Evolutionary conservation across 2,888 invertebrate genomes (phyloP), one percentile per base, ranked within the genome.

Genomic region (Yponomeuta cagnagella): DNA sequence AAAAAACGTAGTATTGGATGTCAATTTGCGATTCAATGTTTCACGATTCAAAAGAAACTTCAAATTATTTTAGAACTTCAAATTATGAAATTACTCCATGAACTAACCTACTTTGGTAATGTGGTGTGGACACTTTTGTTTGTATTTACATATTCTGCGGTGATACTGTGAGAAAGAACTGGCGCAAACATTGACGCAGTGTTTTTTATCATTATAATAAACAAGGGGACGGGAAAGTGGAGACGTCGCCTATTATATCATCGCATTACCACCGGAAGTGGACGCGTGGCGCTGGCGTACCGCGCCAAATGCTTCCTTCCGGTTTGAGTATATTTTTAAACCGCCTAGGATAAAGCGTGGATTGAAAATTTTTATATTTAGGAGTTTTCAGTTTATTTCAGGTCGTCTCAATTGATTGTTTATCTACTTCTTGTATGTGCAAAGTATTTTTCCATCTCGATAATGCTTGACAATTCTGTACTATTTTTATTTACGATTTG

Each of bases 221-320:
- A 82, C 80, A 83, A 82, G 82, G 81, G 81, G 78, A 82, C 82
- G 81, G 81, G 77, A 78, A 80, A 78, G 77, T 74, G 86, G 93
- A 89, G 93, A 93, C 88, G 89, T 92, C 93, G 84, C 90, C 87
- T 90, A 92, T 93, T 92, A 87, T 90, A 84, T 89, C 85, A 87
- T 85, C 84, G 84, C 87, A 88, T 89, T 88, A 88, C 78, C 76
- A 81, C 79, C 89, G 90, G 90, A 90, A 85, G 83, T 79, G 82
- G 82, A 72, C 90, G 81, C 90, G 91, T 89, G 90, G 79, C 84
- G 84, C 78, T 84, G 87, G 88, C 85, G 90, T 84, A 84, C 81
- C 76, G 48, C 68, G 73, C 84, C 86, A 90, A 91, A 89, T 85
- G 85, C 77, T 84, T 84, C 82, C 84, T 89, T 92, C 91, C 91